Evolutionary conservation across 35 echinoderm and acorn worm species (phyloP).

Genomic region (Apostichopus californicus): DNA sequence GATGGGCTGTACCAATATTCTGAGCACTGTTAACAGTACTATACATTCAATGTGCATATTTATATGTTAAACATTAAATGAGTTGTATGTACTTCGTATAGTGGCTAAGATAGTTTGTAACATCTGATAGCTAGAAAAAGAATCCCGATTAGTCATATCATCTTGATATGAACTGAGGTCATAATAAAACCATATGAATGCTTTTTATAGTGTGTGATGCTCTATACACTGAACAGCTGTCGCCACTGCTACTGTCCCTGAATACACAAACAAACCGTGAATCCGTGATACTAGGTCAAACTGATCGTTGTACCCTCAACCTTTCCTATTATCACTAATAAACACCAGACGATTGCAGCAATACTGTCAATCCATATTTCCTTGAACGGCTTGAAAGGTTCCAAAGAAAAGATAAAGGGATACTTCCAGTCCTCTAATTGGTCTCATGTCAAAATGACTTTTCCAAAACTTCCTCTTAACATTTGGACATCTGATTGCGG

Average conservation of each 20-base stretch:
- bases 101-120: too few species aligned
- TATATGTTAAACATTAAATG: too few species aligned
- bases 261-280: background rate
- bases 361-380: constrained; percentile 24
- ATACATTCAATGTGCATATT: too few species aligned
- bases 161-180: too few species aligned
- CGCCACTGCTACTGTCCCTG: background rate
- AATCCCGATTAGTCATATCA: too few species aligned
- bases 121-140: too few species aligned
- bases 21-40: too few species aligned
- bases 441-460: background rate
- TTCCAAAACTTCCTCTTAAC: background rate
- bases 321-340: background rate
- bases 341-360: background rate
- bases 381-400: background rate
- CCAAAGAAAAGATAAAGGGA: background rate
- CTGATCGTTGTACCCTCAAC: background rate
- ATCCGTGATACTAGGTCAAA: background rate
- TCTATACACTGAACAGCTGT: too few species aligned
- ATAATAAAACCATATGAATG: too few species aligned
- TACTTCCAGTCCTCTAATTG: background rate
- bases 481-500: background rate
- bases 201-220: too few species aligned
- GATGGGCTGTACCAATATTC: too few species aligned
- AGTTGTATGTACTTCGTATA: too few species aligned